Base-by-base conservation (phyloP, 2,113 vertebrate genomes). In the Lagopus muta region DNA sequence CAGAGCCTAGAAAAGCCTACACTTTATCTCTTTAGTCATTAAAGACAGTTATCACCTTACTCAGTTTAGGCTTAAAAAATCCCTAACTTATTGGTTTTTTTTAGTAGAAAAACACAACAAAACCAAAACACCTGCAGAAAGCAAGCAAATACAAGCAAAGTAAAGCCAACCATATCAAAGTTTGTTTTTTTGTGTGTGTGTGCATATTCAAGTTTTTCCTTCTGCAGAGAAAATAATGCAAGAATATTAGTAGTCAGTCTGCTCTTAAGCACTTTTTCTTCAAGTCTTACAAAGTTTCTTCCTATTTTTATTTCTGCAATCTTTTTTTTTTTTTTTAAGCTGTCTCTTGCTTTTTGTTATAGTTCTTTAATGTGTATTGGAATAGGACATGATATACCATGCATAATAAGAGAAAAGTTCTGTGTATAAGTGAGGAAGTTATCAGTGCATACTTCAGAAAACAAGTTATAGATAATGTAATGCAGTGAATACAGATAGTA, bases 11-110 rank as follows among this genome's bases (percentile, higher is more conserved):
- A 84, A 90, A 60, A 38, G 38, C 38, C 38, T 79, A 93, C 72
- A 83, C 94, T 86, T 88, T 96, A 65, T 83, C 47, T 43, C 76
- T 88, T 95, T 22, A 86, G 42, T 81, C 57, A 47, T 88, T 83
- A 86, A 91, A 61, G 82, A 69, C 40, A 90, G 61, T 60, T 95
- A 76, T 24, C 84, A 93, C 71, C 66, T 94, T 75, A 72, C 52
- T 78, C 36, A 78, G 10, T 64, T 61, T 58, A 90, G 71, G 27
- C 70, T 94, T 83, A 88, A 83, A 94, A 86, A 10, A 62, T 27
- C 36, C 61, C 24, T 19, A 64, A 28, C 8, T 74, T 34, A 45
- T 20, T 71, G 9, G 9, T 9, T 86, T 80, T 57, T 58, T 90
- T 86, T 25, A 55, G 47, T 27, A 60, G 81, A 74, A 71, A 66